phyloP scores from a whole-genome alignment of 2,797 vertebrate genomes.

The Pseudomugil tenellus region DNA sequence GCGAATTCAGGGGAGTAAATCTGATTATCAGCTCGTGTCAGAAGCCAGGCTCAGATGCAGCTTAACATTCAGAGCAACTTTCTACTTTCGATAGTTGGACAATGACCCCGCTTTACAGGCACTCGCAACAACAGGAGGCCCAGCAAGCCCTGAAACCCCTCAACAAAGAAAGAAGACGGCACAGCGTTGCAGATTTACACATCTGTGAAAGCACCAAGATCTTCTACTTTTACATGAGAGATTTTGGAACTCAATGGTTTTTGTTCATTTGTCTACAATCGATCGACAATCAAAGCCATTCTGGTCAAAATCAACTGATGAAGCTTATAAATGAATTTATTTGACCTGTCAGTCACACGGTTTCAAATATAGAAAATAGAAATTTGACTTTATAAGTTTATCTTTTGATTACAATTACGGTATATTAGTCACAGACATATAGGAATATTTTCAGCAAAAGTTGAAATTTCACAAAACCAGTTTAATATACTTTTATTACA shows the following conservation, averaged over 20 bases:
- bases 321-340: not conserved
- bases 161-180: constrained; percentile 25
- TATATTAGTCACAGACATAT: not conserved
- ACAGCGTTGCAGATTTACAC: not conserved
- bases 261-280: not conserved
- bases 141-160: constrained; percentile 37
- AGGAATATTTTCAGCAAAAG: not conserved
- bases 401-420: not conserved
- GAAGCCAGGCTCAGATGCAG: constrained; percentile 97
- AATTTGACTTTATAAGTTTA: not conserved
- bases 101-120: constrained; percentile 89
- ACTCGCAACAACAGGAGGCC: constrained; percentile 73
- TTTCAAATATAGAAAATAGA: not conserved
- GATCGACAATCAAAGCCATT: not conserved
- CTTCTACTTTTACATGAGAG: not conserved
- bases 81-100: constrained; percentile 91
- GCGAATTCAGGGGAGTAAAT: constrained; percentile 97
- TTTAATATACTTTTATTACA: too few species aligned
- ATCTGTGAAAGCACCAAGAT: not conserved
- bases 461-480: too few species aligned
- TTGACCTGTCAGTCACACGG: not conserved
- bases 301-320: not conserved
- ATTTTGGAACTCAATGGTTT: not conserved
- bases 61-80: constrained; percentile 95
- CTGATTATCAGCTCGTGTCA: constrained; percentile 99